These are phyloP conservation scores for Tychaedon coryphoeus DNA, from an alignment of 2,113 vertebrate species.

Conservation along the genomic window DNA sequence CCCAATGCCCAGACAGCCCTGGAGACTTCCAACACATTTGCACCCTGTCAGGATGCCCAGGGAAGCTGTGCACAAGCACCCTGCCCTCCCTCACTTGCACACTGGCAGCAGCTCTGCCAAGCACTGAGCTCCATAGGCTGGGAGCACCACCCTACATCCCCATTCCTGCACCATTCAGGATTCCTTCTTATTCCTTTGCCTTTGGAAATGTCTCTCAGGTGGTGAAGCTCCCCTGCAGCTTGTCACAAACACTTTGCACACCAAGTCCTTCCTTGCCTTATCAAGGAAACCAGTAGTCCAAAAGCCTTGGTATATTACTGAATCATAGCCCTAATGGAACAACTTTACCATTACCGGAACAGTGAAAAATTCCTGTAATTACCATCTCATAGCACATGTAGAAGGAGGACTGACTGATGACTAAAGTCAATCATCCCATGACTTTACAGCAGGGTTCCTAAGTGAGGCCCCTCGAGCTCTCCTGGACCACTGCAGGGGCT, in stretches of 20 bases:
- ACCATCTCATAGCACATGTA: too few relatives aligned
- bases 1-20: too few relatives aligned
- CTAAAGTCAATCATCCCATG: not conserved
- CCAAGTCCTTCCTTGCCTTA: too few relatives aligned
- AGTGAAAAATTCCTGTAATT: not conserved
- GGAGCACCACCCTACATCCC: not conserved
- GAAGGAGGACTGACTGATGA: not conserved
- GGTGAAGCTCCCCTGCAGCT: not conserved
- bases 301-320: not conserved
- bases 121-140: not conserved
- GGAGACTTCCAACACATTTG: too few relatives aligned
- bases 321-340: not conserved
- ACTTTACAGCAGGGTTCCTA: not conserved
- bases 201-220: not conserved
- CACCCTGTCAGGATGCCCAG: rapidly evolving
- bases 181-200: not conserved
- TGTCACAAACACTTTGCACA: not conserved
- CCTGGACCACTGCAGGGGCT: not conserved
- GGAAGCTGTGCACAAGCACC: not conserved
- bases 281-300: not conserved
- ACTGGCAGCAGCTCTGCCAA: not conserved
- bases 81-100: not conserved
- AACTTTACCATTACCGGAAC: not conserved
- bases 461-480: not conserved
- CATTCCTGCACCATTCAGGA: not conserved